Evolutionary conservation across 2,797 vertebrate species (phyloP), one percentile per base, ranked within the genome.

Genomic region (Neoniphon sammara): DNA sequence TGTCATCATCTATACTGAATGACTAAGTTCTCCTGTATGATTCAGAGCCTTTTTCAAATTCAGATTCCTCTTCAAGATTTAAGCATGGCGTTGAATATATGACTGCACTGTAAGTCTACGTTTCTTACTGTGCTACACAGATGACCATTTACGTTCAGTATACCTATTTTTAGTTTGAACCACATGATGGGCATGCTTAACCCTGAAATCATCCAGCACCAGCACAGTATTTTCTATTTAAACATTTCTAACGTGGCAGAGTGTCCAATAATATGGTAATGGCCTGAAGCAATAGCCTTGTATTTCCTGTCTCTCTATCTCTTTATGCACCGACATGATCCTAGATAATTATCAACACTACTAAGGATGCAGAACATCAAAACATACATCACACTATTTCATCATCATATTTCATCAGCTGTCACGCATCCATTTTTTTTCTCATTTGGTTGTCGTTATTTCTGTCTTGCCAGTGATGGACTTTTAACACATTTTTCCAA

Each of bases 191-290:
- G 56, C 15, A 7, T 39, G 18, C 39, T 49, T 10, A 75, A 68
- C 34, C 65, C 30, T 49, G 44, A 46, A 46, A 4, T 46, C 15
- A 17, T 46, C 44, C 44, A 17, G 14, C 17, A 15, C 15, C 5
- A 17, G 39, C 14, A 17, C 12, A 1, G 2, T 25, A 58, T 65
- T 58, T 77, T 59, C 52, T 70, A 50, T 47, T 44, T 46, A 71
- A 78, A 69, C 59, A 58, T 72, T 77, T 42, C 49, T 44, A 64
- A 74, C 72, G 68, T 66, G 75, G 69, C 23, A 65, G 63, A 56
- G 69, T 52, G 23, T 0, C 1, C 27, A 34, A 11, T 65, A 75
- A 77, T 77, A 62, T 17, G 54, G 75, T 72, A 66, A 36, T 42
- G 73, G 65, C 73, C 73, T 42, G 57, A 59, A 77, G 78, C 75